Evolutionary conservation across 2,113 vertebrate species (phyloP), one percentile per base, ranked within the genome.

Genomic region (Eudyptes chrysolophus): DNA sequence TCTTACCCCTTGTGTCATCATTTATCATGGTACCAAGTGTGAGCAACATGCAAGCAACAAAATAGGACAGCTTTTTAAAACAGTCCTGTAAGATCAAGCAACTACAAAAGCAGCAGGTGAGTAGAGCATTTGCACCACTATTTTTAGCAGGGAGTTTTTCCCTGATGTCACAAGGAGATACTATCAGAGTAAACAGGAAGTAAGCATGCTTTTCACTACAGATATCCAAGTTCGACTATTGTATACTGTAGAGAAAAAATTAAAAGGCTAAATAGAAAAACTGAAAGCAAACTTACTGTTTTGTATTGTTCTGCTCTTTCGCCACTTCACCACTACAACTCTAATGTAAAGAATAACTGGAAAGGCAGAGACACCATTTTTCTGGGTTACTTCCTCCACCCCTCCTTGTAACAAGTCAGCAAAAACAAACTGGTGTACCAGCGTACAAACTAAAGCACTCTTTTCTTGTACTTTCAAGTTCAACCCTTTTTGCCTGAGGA

Each of bases 401-500:
- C 32, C 27, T 87, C 79, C 90, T 46, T 62, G 13, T 92, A 88
- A 80, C 48, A 75, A 93, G 51, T 84, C 93, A 94, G 80, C 88
- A 84, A 77, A 97, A 94, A 22, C 89, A 89, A 96, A 96, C 54
- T 70, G 61, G 20, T 84, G 52, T 58, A 94, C 36, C 55, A 87
- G 55, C 29, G n/a, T 91, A 84, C 60, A 54, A 66, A 76, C 38
- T 29, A 40, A 80, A 65, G 79, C 80, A 55, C 22, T 85, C 54
- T 96, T 88, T 93, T 44, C 78, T 72, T 61, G 68, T 72, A 13
- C 86, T 97, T 97, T 94, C 62, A 80, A 97, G 92, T 96, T 93
- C 91, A 95, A 40, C 42, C 51, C 27, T 62, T 72, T 76, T 92
- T 72, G 97, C 97, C 97, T 34, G 92, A 97, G 88, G 97, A 98